Evolutionary conservation across 2,888 invertebrate species (phyloP).

Genomic region (Vandiemenella viatica): DNA sequence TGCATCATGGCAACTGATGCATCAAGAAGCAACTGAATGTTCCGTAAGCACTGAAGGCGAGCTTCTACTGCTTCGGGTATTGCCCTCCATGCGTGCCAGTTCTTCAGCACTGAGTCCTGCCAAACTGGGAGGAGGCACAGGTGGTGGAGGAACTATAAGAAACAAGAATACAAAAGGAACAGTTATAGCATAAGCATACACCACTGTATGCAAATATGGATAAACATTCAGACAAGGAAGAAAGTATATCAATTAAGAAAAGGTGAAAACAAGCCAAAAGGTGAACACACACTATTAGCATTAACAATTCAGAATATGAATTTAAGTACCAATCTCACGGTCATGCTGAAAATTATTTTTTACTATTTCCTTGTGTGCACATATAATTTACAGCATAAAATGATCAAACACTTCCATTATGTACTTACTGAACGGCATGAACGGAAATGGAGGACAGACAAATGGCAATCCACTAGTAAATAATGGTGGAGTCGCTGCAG

Average conservation of each 20-base stretch:
- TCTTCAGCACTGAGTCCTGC: conserved; percentile 67
- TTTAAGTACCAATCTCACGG: too few relatives aligned
- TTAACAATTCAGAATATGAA: too few relatives aligned
- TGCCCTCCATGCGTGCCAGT: conserved; percentile 75
- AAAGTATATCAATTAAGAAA: not conserved
- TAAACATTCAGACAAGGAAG: not conserved
- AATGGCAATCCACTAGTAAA: conserved; percentile 35
- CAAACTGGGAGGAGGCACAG: conserved; percentile 61
- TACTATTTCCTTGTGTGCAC: too few relatives aligned
- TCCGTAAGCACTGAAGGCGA: conserved; percentile 66
- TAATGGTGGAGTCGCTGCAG: not conserved
- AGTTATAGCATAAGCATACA: not conserved
- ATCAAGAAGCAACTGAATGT: conserved; percentile 80
- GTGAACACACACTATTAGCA: too few relatives aligned
- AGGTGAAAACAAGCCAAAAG: not conserved
- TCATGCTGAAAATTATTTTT: too few relatives aligned
- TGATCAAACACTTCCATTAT: too few relatives aligned
- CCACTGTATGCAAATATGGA: not conserved
- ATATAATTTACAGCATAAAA: too few relatives aligned
- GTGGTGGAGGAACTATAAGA: conserved; percentile 46
- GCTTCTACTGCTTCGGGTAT: conserved; percentile 81
- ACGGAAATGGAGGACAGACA: conserved; percentile 35
- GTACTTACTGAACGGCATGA: conserved; percentile 32
- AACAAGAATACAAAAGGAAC: not conserved
- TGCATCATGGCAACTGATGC: conserved; percentile 89